A percentile compares a stretch with the other conserved stretches of the same genome.
phyloP scores from a whole-genome alignment of 2,113 vertebrate genomes.

The Pogonocichla stellata region DNA sequence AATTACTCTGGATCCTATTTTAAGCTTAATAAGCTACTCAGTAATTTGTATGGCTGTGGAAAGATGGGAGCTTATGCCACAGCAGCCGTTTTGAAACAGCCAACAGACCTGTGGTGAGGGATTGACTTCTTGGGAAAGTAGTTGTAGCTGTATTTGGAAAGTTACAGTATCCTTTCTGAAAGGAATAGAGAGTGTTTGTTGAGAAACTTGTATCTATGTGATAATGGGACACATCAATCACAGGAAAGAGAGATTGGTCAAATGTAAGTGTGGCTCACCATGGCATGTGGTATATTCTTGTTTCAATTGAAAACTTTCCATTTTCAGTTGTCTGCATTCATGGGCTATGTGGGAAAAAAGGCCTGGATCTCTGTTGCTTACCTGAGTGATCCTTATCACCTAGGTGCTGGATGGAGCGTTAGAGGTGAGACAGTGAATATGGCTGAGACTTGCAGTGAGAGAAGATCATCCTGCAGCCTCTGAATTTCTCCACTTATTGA shows the following conservation, averaged over 20 bases:
- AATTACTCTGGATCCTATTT: not conserved
- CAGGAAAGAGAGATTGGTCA: not conserved
- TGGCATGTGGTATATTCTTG: not conserved
- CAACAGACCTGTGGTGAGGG: fast-evolving
- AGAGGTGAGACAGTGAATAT: not conserved
- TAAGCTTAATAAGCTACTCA: not conserved
- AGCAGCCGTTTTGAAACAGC: not conserved
- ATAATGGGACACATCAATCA: not conserved
- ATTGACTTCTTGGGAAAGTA: not conserved
- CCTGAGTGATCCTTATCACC: not conserved
- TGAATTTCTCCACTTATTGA: not conserved
- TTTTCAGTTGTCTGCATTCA: not conserved
- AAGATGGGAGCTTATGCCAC: not conserved
- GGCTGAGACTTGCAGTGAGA: not conserved
- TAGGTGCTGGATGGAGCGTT: not conserved
- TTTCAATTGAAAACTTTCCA: not conserved
- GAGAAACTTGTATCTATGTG: fast-evolving
- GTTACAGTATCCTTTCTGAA: not conserved
- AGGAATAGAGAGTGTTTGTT: not conserved
- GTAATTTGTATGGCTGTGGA: not conserved
- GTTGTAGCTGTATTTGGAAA: not conserved
- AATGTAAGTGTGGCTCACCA: fast-evolving
- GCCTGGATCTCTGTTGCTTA: not conserved
- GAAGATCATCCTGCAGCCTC: not conserved
- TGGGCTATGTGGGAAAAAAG: not conserved